A percentile compares a stretch with the other conserved stretches of the same genome.
These are phyloP conservation scores for Echinops telfairi DNA, from an alignment of 2,113 vertebrate genomes.

Conservation along the genomic window DNA sequence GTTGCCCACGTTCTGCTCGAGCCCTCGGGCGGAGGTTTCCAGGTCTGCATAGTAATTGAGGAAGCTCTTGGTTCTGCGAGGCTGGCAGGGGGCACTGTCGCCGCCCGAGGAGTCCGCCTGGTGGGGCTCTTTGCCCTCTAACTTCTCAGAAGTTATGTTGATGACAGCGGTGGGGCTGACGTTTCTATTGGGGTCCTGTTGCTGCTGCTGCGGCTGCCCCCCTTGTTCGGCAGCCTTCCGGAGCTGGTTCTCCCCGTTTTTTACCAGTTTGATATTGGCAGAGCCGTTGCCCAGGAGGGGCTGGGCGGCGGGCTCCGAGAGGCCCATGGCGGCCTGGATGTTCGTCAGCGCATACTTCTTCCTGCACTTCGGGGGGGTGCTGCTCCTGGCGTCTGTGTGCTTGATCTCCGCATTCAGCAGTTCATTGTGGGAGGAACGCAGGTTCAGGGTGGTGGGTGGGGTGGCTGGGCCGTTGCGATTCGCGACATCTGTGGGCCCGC, in stretches of 20 bases:
- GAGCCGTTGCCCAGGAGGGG: constrained; percentile 90
- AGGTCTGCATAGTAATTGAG: constrained; percentile 94
- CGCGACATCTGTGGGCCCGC: constrained; percentile 90
- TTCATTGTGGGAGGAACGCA: constrained; percentile 97
- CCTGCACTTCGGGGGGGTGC: constrained; percentile 94
- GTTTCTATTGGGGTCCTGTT: constrained; percentile 93
- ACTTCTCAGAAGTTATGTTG: constrained; percentile 91
- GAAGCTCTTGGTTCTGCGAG: constrained; percentile 96
- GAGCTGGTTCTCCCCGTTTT: constrained; percentile 98
- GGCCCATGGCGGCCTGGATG: constrained; percentile 94
- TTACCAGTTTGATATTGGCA: constrained; percentile 96
- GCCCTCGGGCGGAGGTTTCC: constrained; percentile 88
- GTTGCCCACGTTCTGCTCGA: constrained; percentile 83
- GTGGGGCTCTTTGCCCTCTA: constrained; percentile 91
- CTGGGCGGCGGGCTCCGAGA: constrained; percentile 90
- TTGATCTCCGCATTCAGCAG: constrained; percentile 94
- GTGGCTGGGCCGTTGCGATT: constrained; percentile 89
- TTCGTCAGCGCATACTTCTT: constrained; percentile 95
- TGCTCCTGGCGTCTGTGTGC: constrained; percentile 91
- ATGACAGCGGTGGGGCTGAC: constrained; percentile 84
- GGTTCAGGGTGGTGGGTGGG: constrained; percentile 94
- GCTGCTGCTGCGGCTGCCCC: constrained; percentile 86
- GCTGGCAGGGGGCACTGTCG: constrained; percentile 86
- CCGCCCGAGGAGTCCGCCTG: constrained; percentile 82
- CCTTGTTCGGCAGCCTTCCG: constrained; percentile 94